Percentiles rank a stretch among this genome's conserved stretches.
These are phyloP conservation scores for Hypotaenidia okinawae DNA, from an alignment of 2,797 vertebrate species.

Conservation along the genomic window DNA sequence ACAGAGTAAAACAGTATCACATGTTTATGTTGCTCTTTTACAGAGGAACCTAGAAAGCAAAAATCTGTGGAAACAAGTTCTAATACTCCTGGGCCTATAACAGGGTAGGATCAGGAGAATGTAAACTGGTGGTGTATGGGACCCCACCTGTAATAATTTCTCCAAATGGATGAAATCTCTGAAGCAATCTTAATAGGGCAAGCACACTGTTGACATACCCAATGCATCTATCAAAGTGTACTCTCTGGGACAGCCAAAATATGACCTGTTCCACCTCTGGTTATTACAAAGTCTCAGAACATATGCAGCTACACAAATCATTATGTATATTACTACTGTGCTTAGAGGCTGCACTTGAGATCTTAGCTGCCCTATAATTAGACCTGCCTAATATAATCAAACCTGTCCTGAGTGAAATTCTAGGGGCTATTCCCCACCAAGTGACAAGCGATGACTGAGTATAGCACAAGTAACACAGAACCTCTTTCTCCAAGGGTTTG, in stretches of 20 bases:
- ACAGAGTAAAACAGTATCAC: not conserved
- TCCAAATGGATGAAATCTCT: not conserved
- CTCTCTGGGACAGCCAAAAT: not conserved
- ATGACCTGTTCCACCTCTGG: not conserved
- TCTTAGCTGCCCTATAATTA: not conserved
- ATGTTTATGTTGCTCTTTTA: not conserved
- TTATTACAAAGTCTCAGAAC: not conserved
- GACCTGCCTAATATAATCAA: not conserved
- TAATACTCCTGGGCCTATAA: not conserved
- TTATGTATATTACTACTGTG: not conserved
- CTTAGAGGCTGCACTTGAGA: not conserved
- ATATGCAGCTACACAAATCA: not conserved
- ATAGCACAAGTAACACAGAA: not conserved
- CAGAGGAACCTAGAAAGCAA: not conserved
- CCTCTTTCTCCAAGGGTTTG: not conserved
- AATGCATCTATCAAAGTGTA: not conserved
- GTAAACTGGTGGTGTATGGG: not conserved
- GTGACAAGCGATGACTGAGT: not conserved
- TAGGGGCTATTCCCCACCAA: not conserved
- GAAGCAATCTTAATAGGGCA: not conserved
- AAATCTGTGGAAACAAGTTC: not conserved
- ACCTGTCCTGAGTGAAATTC: not conserved
- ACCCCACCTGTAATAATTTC: not conserved
- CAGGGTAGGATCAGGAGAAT: not conserved
- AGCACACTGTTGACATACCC: not conserved